phyloP scores from a whole-genome alignment of 2,888 invertebrate species.

The Melinaea menophilus region DNA sequence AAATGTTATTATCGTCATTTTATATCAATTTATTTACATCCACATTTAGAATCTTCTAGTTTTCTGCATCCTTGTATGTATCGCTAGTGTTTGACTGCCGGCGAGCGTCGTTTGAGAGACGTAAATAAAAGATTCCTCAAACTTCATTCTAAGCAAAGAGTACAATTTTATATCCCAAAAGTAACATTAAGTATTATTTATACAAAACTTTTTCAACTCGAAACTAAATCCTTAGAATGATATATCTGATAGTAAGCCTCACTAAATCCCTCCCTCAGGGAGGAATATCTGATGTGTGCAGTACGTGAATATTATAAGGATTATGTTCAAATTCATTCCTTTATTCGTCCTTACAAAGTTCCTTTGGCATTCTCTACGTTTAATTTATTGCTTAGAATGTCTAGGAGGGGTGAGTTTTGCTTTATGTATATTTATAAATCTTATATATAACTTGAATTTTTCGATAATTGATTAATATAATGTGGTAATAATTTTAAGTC shows the following conservation, averaged over 20 bases:
- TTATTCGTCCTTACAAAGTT: background rate
- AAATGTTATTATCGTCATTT: too few relatives aligned
- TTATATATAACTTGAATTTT: too few relatives aligned
- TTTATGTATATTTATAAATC: background rate
- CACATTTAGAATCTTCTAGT: too few relatives aligned
- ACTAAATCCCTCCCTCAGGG: conserved; percentile 16
- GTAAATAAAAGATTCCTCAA: too few relatives aligned
- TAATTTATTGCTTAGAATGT: conserved; percentile 12
- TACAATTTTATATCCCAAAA: too few relatives aligned
- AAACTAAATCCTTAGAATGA: conserved; percentile 12
- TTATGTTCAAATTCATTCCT: conserved; percentile 11
- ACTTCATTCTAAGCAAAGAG: too few relatives aligned
- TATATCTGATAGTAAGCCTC: conserved; percentile 17
- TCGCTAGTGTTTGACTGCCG: too few relatives aligned
- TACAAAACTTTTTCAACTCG: background rate
- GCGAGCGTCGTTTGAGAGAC: too few relatives aligned
- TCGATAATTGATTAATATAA: too few relatives aligned
- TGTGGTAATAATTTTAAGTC: too few relatives aligned
- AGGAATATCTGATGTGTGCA: conserved; percentile 16
- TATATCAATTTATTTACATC: too few relatives aligned
- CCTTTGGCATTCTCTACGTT: background rate
- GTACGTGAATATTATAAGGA: conserved; percentile 24
- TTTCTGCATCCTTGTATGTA: too few relatives aligned
- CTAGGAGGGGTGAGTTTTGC: background rate
- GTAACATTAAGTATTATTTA: background rate